A percentile compares a stretch with the other conserved stretches of the same genome.
These are phyloP conservation scores for Dione juno DNA, from an alignment of 2,888 invertebrate genomes.

Conservation along the genomic window DNA sequence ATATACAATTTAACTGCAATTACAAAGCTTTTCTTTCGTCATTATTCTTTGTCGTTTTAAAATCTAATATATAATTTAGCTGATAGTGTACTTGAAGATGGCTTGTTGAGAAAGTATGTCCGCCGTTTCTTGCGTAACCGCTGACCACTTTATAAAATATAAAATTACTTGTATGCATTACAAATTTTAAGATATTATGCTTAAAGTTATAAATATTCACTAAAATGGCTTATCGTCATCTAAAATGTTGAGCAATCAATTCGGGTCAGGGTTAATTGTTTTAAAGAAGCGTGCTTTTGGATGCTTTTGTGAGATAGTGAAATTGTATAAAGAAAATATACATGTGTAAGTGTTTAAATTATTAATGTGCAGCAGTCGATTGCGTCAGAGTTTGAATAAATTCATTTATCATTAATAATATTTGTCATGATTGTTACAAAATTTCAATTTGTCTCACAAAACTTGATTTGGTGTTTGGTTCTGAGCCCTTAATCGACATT, in stretches of 20 bases:
- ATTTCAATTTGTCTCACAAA: conserved; percentile 32
- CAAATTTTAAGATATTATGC: conserved; percentile 24
- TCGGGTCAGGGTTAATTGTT: conserved; percentile 44
- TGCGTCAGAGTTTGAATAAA: conserved; percentile 13
- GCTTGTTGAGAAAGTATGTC: conserved; percentile 44
- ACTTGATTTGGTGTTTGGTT: conserved; percentile 23
- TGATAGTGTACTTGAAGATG: conserved; percentile 39
- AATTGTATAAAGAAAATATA: conserved; percentile 21
- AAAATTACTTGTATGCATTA: conserved; percentile 20
- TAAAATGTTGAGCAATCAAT: conserved; percentile 41
- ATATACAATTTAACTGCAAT: conserved; percentile 64
- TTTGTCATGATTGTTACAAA: conserved; percentile 31
- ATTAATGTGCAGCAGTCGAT: neutral
- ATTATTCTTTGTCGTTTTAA: conserved; percentile 51
- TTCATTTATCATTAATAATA: conserved; percentile 29
- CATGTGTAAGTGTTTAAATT: neutral
- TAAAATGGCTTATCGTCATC: conserved; percentile 44
- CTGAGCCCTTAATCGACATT: conserved; percentile 37
- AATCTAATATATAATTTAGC: conserved; percentile 41
- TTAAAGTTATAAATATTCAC: conserved; percentile 37
- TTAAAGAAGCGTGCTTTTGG: conserved; percentile 42
- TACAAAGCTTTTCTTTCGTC: conserved; percentile 67
- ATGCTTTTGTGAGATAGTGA: conserved; percentile 32
- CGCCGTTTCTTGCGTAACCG: conserved; percentile 34
- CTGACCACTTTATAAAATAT: conserved; percentile 33